phyloP scores from a whole-genome alignment of 2,888 invertebrate species.

The Heteromyza rotundicornis region DNA sequence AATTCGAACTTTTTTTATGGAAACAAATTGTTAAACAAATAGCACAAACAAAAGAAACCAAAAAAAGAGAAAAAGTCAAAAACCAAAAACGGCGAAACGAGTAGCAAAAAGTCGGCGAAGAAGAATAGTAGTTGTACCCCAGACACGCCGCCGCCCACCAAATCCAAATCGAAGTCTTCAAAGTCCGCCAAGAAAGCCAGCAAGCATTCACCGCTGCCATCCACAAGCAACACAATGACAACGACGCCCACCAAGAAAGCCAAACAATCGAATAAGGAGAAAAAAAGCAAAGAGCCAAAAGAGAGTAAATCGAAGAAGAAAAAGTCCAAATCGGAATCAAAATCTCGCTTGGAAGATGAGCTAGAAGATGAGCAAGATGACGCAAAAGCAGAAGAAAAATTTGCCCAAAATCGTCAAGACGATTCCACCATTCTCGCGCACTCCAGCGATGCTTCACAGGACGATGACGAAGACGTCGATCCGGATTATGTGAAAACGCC shows the following conservation, averaged over 20 bases:
- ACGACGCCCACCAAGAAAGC: constrained; percentile 18
- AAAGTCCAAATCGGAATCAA: constrained; percentile 27
- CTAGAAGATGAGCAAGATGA: too few species aligned
- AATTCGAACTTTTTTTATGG: constrained; percentile 5
- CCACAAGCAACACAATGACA: constrained; percentile 15
- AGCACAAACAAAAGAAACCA: constrained; percentile 35
- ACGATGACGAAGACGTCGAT: constrained; percentile 2
- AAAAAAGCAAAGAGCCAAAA: not conserved
- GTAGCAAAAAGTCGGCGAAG: constrained; percentile 15
- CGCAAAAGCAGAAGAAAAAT: too few species aligned
- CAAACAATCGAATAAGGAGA: constrained; percentile 26
- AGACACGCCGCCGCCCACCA: constrained; percentile 31
- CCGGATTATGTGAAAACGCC: constrained; percentile 3
- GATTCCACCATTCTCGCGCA: too few species aligned
- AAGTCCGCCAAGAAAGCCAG: constrained; percentile 33
- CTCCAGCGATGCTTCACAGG: not conserved
- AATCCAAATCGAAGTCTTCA: constrained; percentile 42
- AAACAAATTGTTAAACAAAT: constrained; percentile 33
- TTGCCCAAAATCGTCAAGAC: too few species aligned
- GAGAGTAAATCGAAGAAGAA: constrained; percentile 15
- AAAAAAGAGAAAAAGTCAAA: constrained; percentile 41
- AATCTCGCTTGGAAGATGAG: too few species aligned
- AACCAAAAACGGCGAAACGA: constrained; percentile 26
- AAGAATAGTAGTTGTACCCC: constrained; percentile 26
- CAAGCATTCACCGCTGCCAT: constrained; percentile 19